Evolutionary conservation across 2,113 vertebrate genomes (phyloP), one percentile per base, ranked within the genome.

Genomic region (Tetraodon nigroviridis): DNA sequence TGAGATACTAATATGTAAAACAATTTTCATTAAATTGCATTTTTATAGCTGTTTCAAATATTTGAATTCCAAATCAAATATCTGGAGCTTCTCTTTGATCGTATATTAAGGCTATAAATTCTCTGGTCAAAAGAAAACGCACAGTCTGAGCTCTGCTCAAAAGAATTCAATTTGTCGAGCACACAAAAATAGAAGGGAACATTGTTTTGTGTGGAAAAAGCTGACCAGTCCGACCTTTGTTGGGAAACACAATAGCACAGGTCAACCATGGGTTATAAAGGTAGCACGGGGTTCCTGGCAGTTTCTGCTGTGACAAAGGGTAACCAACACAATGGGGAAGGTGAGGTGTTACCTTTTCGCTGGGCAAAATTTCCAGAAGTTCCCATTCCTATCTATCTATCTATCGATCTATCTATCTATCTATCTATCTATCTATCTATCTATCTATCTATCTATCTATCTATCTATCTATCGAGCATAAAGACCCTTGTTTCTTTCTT

Each of bases 261-360:
- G 78, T 84, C 75, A 78, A 55, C 51, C 14, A 15, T 50, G 68
- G 80, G 70, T 84, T 86, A 87, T 85, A 88, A 86, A 88, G 69
- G 77, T 76, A 73, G 80, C 37, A 2, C 13, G 70, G 51, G 44
- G 45, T 56, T 16, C 62, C 24, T 29, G 14, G 44, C 42, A 27
- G 29, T 51, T 12, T 72, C 59, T 57, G 24, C 63, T 16, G 56
- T 32, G 63, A 83, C 66, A 14, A 77, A 61, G 72, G 48, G 53
- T 55, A 75, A 65, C 67, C 37, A 29, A 51, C 76, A 86, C 71
- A 72, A 88, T 88, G 86, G 82, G 83, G 0, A 89, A 88, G 87
- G 87, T 88, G 84, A 82, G 82, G 66, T 51, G 32, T 68, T 48
- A 37, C 7, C 32, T 37, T 37, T 32, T 8, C 8, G 1, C 32